These are phyloP conservation scores for Agrilus mali DNA, from an alignment of 2,888 invertebrate species.

Conservation along the genomic window DNA sequence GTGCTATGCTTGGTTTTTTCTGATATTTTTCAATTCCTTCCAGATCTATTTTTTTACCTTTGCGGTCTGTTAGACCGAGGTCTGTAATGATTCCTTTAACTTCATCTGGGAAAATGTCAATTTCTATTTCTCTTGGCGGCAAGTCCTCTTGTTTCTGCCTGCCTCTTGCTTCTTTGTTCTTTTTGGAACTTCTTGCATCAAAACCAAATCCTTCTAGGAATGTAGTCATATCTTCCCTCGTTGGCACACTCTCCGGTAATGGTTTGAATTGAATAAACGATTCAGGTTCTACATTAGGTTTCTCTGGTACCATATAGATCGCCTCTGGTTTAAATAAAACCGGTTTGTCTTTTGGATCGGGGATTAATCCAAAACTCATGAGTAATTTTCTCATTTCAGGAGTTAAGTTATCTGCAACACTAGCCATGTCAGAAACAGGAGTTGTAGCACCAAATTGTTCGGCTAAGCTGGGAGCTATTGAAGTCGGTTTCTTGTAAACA, in stretches of 20 bases:
- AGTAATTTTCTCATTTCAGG: conserved; percentile 35
- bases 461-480: conserved; percentile 3
- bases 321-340: conserved; percentile 7
- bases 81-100: conserved; percentile 26
- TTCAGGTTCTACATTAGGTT: conserved; percentile 18
- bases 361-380: conserved; percentile 34
- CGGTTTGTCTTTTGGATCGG: conserved; percentile 20
- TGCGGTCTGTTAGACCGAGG: conserved; percentile 23
- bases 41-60: conserved; percentile 13
- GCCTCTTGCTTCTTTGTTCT: conserved; percentile 12
- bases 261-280: conserved; percentile 33
- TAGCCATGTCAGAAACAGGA: conserved; percentile 22
- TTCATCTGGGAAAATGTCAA: conserved; percentile 29
- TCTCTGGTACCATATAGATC: not conserved
- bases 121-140: conserved; percentile 19
- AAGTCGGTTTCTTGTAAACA: no score
- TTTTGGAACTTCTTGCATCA: conserved; percentile 18
- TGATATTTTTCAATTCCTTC: conserved; percentile 8
- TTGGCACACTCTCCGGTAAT: conserved; percentile 24
- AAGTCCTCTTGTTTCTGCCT: conserved; percentile 7
- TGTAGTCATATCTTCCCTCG: conserved; percentile 29
- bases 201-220: conserved; percentile 29
- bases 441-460: conserved; percentile 14
- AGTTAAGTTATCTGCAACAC: conserved; percentile 28
- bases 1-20: conserved; percentile 7